Base-by-base conservation (phyloP, 2,888 invertebrate species). In the Shargacucullia verbasci region DNA sequence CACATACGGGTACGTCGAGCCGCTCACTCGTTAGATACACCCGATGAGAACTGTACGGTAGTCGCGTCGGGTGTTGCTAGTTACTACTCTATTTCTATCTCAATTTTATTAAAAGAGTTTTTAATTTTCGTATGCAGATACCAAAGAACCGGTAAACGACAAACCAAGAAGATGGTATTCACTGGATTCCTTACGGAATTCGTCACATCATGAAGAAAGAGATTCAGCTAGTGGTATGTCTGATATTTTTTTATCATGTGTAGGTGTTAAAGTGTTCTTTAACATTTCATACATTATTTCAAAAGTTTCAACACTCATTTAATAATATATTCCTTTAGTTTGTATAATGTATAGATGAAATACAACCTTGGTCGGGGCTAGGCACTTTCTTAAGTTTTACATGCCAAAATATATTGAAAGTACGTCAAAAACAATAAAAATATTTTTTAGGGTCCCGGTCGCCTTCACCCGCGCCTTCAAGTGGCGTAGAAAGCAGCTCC, bases 391-490 rank as follows among this genome's bases (percentile, higher is more conserved):
- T n/a, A n/a, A n/a, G n/a, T n/a, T n/a, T n/a, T n/a, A n/a, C n/a
- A n/a, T n/a, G n/a, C n/a, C n/a, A n/a, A n/a, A n/a, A n/a, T n/a
- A n/a, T n/a, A n/a, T n/a, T n/a, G n/a, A n/a, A n/a, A n/a, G n/a
- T n/a, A n/a, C n/a, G n/a, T n/a, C n/a, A 20, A 20, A 20, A 20
- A 3, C 4, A 20, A 20, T 20, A 20, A 20, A 20, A 20, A 20
- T 29, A 0, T 8, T 14, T 59, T 69, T 86, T 93, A 92, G 95
- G 95, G 0, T 97, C 97, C 0, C 95, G 98, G 14, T 97, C 97
- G 10, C 98, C 98, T 0, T 98, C 98, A 8, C 98, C 98, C 0
- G 97, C 98, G 9, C 98, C 98, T 0, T 98, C 98, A 54, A 98
- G 97, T 82, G 98, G 98, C 9, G 95, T 98, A 9, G 98, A 98